Percentiles rank a stretch among this genome's conserved stretches.
These are phyloP conservation scores for Trematomus loennbergii DNA, from an alignment of 2,113 vertebrate genomes.

Conservation along the genomic window DNA sequence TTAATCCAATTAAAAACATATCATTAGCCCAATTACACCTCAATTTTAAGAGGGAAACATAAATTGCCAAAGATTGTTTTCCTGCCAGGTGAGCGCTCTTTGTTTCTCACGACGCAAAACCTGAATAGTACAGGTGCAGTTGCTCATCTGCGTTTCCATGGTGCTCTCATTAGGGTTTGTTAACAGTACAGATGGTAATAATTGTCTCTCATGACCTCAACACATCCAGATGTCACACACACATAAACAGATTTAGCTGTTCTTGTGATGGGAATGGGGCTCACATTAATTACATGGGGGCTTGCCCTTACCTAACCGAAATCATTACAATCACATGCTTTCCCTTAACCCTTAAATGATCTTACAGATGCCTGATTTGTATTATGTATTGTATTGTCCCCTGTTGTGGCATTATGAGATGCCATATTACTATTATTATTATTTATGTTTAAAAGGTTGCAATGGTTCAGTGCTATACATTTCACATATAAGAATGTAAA, in stretches of 20 bases:
- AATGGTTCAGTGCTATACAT: neutral
- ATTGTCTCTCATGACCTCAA: constrained; percentile 64
- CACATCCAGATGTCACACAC: constrained; percentile 48
- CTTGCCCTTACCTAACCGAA: constrained; percentile 12
- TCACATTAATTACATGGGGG: neutral
- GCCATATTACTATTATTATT: neutral
- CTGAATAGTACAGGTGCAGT: constrained; percentile 73
- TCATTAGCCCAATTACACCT: constrained; percentile 67
- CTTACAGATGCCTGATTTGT: neutral
- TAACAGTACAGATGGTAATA: constrained; percentile 79
- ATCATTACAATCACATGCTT: neutral
- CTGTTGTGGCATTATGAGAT: neutral
- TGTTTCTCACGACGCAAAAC: constrained; percentile 53
- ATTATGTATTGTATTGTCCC: neutral
- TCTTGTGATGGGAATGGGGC: constrained; percentile 10
- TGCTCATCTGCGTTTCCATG: constrained; percentile 74
- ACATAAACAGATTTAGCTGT: constrained; percentile 23
- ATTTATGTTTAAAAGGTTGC: neutral
- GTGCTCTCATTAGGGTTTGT: constrained; percentile 77
- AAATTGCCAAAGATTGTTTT: constrained; percentile 61
- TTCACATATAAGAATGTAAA: neutral
- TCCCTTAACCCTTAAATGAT: neutral
- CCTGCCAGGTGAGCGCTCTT: constrained; percentile 56
- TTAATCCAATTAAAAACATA: constrained; percentile 59
- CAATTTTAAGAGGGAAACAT: constrained; percentile 49